phyloP scores from a whole-genome alignment of 2,797 vertebrate genomes.

The Cyprinella venusta region DNA sequence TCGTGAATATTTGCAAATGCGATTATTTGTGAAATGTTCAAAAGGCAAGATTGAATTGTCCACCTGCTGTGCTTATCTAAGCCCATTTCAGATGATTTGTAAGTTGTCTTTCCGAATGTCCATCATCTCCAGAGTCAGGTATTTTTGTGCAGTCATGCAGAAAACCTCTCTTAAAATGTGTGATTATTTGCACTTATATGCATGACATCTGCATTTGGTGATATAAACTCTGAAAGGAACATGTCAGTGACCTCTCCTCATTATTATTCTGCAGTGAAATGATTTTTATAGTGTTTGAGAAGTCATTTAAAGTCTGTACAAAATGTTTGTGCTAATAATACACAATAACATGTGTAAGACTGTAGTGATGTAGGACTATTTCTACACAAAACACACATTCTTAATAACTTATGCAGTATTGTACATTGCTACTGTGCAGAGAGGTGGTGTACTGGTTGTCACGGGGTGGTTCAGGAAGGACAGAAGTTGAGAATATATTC shows the following conservation, averaged over 20 bases:
- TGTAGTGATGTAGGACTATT: background rate
- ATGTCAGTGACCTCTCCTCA: constrained; percentile 12
- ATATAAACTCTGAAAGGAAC: constrained; percentile 1
- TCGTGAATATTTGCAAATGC: constrained; percentile 5
- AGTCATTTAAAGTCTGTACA: constrained; percentile 2
- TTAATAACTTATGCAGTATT: background rate
- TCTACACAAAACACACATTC: background rate
- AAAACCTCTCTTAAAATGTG: background rate
- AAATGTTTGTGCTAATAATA: background rate
- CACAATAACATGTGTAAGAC: background rate
- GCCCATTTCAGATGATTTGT: constrained; percentile 29
- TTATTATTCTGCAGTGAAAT: background rate
- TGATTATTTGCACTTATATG: constrained; percentile 21
- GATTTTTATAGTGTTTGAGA: background rate
- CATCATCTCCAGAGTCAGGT: background rate
- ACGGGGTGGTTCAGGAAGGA: too few species aligned
- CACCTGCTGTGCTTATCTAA: constrained; percentile 46
- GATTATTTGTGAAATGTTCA: constrained; percentile 43
- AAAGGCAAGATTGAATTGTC: constrained; percentile 26
- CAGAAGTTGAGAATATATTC: too few species aligned
- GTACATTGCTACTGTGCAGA: background rate
- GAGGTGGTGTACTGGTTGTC: background rate
- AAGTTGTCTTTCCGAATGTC: constrained; percentile 32
- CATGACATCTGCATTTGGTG: constrained; percentile 17
- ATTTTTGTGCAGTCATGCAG: constrained; percentile 15